Evolutionary conservation across 2,888 invertebrate genomes (phyloP), one percentile per base, ranked within the genome.

Genomic region (Xestobium rufovillosum): DNA sequence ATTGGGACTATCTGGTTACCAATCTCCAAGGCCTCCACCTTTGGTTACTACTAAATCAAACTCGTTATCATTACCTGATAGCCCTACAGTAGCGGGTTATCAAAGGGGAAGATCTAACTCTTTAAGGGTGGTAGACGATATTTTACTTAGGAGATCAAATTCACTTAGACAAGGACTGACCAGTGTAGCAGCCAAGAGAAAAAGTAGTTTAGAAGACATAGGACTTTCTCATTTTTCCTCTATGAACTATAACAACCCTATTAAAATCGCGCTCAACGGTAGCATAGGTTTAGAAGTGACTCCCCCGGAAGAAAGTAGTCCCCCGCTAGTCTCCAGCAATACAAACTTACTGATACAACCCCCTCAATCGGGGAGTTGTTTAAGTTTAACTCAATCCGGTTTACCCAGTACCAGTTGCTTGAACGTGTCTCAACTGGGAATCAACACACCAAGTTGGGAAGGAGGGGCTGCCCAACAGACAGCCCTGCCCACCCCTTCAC

Each of bases 11-110:
- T 53, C 57, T 56, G 73, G 78, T 55, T 76, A 75, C 58, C 78
- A 75, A 58, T 67, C 73, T 35, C 73, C 77, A 32, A 75, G 83
- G 53, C 79, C 87, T 38, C 86, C 87, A 44, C 86, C 87, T 33
- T 72, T 88, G 44, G 78, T 78, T 48, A 81, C 80, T 48, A 84
- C 86, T 47, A 90, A 90, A 69, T 85, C 88, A 36, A 90, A 90
- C 69, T 89, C 89, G 37, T 73, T 90, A 49, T 89, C 88, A 39
- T 71, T 90, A 52, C 90, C 90, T 33, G 89, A 90, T 65, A 89
- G 87, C 63, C 87, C 88, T 34, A 86, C 86, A 41, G 82, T 86
- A 47, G 74, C 82, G 47, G 83, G 83, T 25, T 80, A 81, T 53
- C 78, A 83, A 56, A 74, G 88, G 47, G 83, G 84, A 44, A 46